A percentile compares a stretch with the other conserved stretches of the same genome.
These are phyloP conservation scores for Psylliodes chrysocephalus DNA, from an alignment of 2,888 invertebrate species.

Conservation along the genomic window DNA sequence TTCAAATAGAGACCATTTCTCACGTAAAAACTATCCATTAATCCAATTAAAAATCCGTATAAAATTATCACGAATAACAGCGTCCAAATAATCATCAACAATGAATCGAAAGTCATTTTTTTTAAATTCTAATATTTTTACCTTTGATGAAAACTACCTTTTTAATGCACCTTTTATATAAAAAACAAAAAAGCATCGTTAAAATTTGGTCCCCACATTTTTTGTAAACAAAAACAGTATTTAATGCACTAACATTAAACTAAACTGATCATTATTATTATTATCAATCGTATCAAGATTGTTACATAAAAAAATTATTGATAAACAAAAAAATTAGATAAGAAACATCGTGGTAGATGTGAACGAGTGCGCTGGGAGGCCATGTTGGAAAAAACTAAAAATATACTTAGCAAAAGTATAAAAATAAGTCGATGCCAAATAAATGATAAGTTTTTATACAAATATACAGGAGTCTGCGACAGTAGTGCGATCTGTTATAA, in stretches of 20 bases:
- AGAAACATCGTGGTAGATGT: slow-evolving; percentile 16
- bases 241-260: slow-evolving; percentile 1
- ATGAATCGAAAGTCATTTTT: slow-evolving; percentile 37
- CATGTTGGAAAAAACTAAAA: slow-evolving; percentile 40
- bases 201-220: too few relatives aligned
- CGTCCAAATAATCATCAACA: slow-evolving; percentile 50
- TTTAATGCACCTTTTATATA: slow-evolving; percentile 27
- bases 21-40: slow-evolving; percentile 36
- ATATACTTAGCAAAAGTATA: slow-evolving; percentile 36
- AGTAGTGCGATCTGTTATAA: too few relatives aligned
- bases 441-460: slow-evolving; percentile 18
- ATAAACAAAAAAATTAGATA: slow-evolving; percentile 15
- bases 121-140: slow-evolving; percentile 7
- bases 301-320: background rate
- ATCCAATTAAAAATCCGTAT: slow-evolving; percentile 55
- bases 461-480: slow-evolving; percentile 3
- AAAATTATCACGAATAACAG: slow-evolving; percentile 50
- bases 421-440: slow-evolving; percentile 34
- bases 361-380: slow-evolving; percentile 19
- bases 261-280: slow-evolving; percentile 4
- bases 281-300: slow-evolving; percentile 9
- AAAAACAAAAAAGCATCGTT: slow-evolving; percentile 27
- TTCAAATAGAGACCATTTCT: slow-evolving; percentile 32
- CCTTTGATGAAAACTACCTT: slow-evolving; percentile 28
- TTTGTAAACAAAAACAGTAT: too few relatives aligned